Evolutionary conservation across 2,797 vertebrate species (phyloP), one percentile per base, ranked within the genome.

Genomic region (Knipowitschia caucasica): DNA sequence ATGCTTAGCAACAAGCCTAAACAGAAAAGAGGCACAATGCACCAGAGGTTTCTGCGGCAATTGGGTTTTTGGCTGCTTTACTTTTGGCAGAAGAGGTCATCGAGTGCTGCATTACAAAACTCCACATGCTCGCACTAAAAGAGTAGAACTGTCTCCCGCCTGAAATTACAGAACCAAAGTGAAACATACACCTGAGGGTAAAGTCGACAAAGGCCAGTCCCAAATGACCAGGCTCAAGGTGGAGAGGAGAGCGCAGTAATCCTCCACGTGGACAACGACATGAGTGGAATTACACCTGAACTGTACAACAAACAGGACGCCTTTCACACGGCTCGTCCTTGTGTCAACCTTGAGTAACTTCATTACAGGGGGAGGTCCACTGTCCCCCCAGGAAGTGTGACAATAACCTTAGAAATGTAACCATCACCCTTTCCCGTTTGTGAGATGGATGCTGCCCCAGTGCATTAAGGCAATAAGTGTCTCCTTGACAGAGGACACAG

Each of bases 111-210:
- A 52, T 77, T 67, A 73, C 33, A 59, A 68, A 78, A 57, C 68
- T 63, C 40, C 53, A 58, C 43, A 57, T 14, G 33, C 52, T 18
- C 34, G 50, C 51, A 34, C 20, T 14, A 33, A 9, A 42, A 20
- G 58, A 25, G 14, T 58, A 46, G 57, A 50, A 52, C 4, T 5
- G 43, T 35, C 34, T 54, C 60, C 64, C 59, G 81, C 71, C 71
- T 90, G 83, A 79, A 87, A 90, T 92, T 88, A 84, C 86, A 91
- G 87, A 88, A 58, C 69, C 44, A 9, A 63, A 65, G 73, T 88
- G 77, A 86, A 89, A 86, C 80, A 84, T 79, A 74, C 80, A 86
- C 80, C 67, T 59, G 60, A 66, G 67, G 69, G 59, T 55, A 76
- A 66, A 65, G 67, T 49, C 56, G 46, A 53, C 21, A 3, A 43